Percentiles rank a stretch among this genome's conserved stretches.
phyloP scores from a whole-genome alignment of 2,113 vertebrate genomes.

The Engraulis encrasicolus region DNA sequence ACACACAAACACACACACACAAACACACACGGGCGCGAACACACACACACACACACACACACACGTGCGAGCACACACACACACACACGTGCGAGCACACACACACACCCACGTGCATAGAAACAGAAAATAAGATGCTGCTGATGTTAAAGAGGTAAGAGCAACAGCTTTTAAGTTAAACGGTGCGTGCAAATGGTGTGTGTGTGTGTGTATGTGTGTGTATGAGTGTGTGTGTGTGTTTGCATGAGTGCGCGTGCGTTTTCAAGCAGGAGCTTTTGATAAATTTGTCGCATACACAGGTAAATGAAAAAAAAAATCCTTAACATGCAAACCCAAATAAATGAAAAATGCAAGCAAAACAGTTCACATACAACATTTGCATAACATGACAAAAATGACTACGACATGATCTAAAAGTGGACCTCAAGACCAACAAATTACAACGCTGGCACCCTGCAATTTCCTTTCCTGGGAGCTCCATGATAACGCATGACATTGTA shows the following conservation, averaged over 20 bases:
- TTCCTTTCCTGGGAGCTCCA: not conserved
- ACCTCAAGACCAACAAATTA: not conserved
- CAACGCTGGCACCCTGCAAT: not conserved
- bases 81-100: not conserved
- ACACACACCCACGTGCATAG: no score
- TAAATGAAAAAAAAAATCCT: not conserved
- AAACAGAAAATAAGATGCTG: not conserved
- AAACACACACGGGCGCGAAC: not conserved
- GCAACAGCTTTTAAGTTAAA: not conserved
- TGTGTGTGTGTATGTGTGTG: not conserved
- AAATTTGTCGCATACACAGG: not conserved
- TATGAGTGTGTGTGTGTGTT: no score
- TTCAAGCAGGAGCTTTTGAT: not conserved
- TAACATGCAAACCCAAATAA: not conserved
- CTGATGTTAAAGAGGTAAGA: not conserved
- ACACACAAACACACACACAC: not conserved
- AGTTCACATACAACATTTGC: no score
- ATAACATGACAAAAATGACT: no score
- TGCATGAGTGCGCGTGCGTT: not conserved
- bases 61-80: no score
- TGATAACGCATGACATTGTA: conserved; percentile 2
- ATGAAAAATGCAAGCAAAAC: no score
- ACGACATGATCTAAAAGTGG: no score
- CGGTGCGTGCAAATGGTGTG: not conserved
- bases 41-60: no score